Percentiles rank a stretch among this genome's conserved stretches.
Evolutionary conservation across 2,888 invertebrate species (phyloP).

Genomic region (Calliopum simillimum): DNA sequence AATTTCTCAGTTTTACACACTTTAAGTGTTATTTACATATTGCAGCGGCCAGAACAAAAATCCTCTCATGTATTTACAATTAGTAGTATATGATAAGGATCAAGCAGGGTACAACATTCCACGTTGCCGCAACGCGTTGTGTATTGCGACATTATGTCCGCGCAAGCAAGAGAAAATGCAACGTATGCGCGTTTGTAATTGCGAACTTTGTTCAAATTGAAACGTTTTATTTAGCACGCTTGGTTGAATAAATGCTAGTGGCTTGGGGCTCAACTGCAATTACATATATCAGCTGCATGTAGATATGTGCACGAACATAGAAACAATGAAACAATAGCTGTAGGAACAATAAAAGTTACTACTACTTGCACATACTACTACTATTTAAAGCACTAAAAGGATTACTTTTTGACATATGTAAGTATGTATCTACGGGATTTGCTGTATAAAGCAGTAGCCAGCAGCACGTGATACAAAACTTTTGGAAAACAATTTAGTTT

Average conservation of each 20-base stretch:
- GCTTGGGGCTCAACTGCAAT: not conserved
- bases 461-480: too few relatives aligned
- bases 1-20: not conserved
- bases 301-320: not conserved
- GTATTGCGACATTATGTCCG: too few relatives aligned
- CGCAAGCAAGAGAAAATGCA: not conserved
- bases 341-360: too few relatives aligned
- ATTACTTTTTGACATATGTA: too few relatives aligned
- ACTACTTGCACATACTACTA: too few relatives aligned
- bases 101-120: not conserved
- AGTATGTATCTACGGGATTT: too few relatives aligned
- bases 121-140: too few relatives aligned
- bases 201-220: slow-evolving; percentile 8
- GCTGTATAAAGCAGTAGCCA: too few relatives aligned
- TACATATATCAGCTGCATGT: slow-evolving; percentile 14
- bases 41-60: not conserved
- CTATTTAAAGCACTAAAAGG: too few relatives aligned
- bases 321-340: not conserved
- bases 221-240: slow-evolving; percentile 8
- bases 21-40: slow-evolving; percentile 7
- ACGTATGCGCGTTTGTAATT: not conserved
- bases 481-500: too few relatives aligned
- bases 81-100: not conserved
- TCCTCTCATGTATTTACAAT: not conserved
- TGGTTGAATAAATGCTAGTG: not conserved